Conservation (phyloP, 2,888 invertebrate genomes). For the Dolichopus griseipennis region DNA sequence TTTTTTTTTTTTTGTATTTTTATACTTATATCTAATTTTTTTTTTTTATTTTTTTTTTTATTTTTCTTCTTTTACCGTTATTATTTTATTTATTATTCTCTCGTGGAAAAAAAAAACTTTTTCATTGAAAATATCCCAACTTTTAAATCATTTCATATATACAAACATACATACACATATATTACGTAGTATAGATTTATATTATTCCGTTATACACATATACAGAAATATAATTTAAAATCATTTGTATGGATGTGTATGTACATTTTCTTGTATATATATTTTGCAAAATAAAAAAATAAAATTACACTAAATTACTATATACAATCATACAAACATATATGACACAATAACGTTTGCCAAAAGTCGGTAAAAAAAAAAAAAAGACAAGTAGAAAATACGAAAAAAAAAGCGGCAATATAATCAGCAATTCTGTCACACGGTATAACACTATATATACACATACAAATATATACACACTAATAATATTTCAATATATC, state of each 20-base stretch:
- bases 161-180: no score
- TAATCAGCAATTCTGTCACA: neutral
- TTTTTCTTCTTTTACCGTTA: neutral
- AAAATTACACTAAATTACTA: neutral
- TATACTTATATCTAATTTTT: no score
- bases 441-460: no score
- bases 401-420: neutral
- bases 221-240: neutral
- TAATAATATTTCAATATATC: no score
- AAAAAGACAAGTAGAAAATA: neutral
- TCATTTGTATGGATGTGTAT: neutral
- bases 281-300: neutral
- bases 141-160: neutral
- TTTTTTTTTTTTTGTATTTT: no score
- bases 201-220: neutral
- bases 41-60: neutral
- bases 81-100: conserved; percentile 6
- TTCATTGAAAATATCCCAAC: conserved; percentile 1
- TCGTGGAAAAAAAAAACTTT: conserved; percentile 1
- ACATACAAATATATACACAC: no score
- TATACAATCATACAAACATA: no score
- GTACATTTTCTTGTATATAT: neutral
- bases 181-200: neutral
- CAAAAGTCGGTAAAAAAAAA: neutral
- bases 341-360: neutral